Conservation (phyloP, 2,113 vertebrate species). For the Seriola rivoliana region DNA sequence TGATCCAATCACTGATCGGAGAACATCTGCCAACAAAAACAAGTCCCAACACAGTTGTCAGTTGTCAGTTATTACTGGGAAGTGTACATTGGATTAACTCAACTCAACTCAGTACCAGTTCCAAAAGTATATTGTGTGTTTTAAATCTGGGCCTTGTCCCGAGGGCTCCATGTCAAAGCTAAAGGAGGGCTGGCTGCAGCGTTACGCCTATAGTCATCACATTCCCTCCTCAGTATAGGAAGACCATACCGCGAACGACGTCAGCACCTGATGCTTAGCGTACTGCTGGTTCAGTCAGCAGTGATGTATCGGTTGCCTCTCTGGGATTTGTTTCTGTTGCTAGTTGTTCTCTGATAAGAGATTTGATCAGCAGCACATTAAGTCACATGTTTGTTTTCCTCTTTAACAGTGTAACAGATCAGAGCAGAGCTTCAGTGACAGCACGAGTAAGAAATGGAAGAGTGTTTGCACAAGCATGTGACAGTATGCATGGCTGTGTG, state of each 20-base stretch:
- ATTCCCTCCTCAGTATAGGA: slow-evolving; percentile 48
- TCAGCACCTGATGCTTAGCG: background rate
- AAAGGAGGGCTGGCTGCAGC: background rate
- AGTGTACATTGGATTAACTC: too few species aligned
- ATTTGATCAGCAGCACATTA: background rate
- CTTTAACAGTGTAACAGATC: background rate
- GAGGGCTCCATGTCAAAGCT: background rate
- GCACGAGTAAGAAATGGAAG: background rate
- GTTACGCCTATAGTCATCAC: slow-evolving; percentile 46
- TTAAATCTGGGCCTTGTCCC: background rate
- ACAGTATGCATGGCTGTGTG: background rate
- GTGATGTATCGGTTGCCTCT: background rate
- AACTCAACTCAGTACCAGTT: too few species aligned
- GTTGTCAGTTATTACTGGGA: too few species aligned
- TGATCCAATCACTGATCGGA: too few species aligned
- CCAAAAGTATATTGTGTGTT: too few species aligned
- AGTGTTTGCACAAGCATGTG: slow-evolving; percentile 18
- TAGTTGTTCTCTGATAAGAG: too few species aligned
- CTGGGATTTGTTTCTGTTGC: background rate
- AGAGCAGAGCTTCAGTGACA: background rate
- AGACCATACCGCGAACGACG: background rate
- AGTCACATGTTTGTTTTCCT: fast-evolving
- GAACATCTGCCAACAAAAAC: too few species aligned
- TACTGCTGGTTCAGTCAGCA: background rate
- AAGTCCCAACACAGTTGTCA: too few species aligned